Base-by-base conservation (phyloP, 2,797 vertebrate species). In the Hoplostethus mediterraneus region DNA sequence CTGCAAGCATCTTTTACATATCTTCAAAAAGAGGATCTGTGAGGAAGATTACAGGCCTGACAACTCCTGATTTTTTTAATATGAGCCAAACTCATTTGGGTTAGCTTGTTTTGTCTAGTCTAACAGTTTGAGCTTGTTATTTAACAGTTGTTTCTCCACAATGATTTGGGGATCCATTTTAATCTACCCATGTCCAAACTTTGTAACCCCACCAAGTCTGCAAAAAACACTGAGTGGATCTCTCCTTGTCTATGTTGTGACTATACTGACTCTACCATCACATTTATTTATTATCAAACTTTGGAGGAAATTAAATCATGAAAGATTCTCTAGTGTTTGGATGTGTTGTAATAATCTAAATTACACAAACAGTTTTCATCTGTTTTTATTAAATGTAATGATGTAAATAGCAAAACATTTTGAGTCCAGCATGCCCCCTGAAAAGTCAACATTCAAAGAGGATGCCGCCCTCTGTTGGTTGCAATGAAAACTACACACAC, bases 391-490 rank as follows among this genome's bases (percentile, higher is more conserved):
- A n/a, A 47, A 7, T 56, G n/a, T 67, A 25, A 33, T 12, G 8
- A 1, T 48, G 47, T 54, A 56, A 68, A 55, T 12, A 54, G 31
- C 6, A 36, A 60, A 5, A 42, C 2, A 36, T 38, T 48, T 51
- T 48, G 1, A 7, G 25, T 25, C 10, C 12, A 51, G 76, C n/a
- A 31, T 47, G 8, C 11, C 28, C 28, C 28, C 28, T 28, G 28
- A 28, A 21, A 21, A 28, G 28, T 44, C 3, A 30, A 58, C 54
- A 42, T 49, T 25, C 5, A 33, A 64, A 6, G 84, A 63, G n/a
- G 13, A 48, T 79, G 81, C 81, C 82, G 77, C 91, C 89, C 87
- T 87, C 92, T 93, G 69, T 77, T 90, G 92, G 87, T 16, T 48
- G 1, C 0, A 16, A 5, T n/a, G 0, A 56, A 28, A 40, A 28